Conservation (phyloP, 2,888 invertebrate genomes). For the Monopis laevigella region DNA sequence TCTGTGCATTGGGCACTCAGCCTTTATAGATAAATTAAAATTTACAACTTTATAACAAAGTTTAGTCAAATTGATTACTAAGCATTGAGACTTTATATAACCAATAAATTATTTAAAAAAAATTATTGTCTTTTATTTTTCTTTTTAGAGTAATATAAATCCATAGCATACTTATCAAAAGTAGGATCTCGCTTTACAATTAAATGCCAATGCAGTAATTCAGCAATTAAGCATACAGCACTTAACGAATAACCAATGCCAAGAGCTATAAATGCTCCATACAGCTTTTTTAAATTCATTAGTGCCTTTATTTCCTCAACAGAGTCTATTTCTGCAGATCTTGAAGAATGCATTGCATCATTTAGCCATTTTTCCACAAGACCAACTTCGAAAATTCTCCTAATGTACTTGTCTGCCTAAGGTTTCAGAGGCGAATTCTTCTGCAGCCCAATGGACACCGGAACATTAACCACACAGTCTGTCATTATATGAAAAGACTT, state of each 20-base stretch:
- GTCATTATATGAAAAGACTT: slow-evolving; percentile 81
- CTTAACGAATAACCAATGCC: slow-evolving; percentile 74
- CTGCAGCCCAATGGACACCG: slow-evolving; percentile 82
- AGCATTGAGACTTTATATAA: no score
- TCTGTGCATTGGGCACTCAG: no score
- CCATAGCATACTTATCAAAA: slow-evolving; percentile 75
- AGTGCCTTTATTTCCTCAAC: slow-evolving; percentile 74
- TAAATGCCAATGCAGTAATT: slow-evolving; percentile 74
- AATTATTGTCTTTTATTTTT: slow-evolving; percentile 40
- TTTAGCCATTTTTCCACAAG: slow-evolving; percentile 81
- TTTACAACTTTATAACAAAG: no score
- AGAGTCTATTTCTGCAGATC: slow-evolving; percentile 62
- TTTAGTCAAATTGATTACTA: no score
- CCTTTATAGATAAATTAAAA: no score
- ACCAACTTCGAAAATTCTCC: slow-evolving; percentile 77
- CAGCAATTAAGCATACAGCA: slow-evolving; percentile 63
- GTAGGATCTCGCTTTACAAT: slow-evolving; percentile 72
- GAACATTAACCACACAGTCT: slow-evolving; percentile 82
- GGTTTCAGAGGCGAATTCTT: slow-evolving; percentile 83
- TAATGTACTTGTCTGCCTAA: slow-evolving; percentile 72
- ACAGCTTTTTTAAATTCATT: slow-evolving; percentile 80
- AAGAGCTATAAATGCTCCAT: slow-evolving; percentile 80
- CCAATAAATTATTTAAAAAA: no score
- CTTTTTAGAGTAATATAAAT: slow-evolving; percentile 53
- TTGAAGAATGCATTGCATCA: slow-evolving; percentile 72